These are phyloP conservation scores for Cygnus atratus DNA, from an alignment of 2,113 vertebrate genomes.

Conservation along the genomic window DNA sequence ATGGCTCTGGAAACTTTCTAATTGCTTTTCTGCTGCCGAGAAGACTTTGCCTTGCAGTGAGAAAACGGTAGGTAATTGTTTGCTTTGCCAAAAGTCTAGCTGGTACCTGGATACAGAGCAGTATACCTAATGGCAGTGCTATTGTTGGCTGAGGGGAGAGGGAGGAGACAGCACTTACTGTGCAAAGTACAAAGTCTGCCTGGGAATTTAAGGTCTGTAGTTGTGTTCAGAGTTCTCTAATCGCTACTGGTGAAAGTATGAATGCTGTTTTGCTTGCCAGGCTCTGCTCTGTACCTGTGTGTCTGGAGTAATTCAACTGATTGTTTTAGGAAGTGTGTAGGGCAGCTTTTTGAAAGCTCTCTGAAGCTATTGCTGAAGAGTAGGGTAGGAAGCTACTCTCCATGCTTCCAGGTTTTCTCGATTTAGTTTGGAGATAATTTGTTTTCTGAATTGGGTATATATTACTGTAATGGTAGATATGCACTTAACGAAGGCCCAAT, in stretches of 20 bases:
- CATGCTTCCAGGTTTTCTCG: neutral
- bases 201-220: neutral
- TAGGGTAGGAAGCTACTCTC: neutral
- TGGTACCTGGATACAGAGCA: neutral
- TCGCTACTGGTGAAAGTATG: neutral
- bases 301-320: neutral
- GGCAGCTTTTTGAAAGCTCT: neutral
- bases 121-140: neutral
- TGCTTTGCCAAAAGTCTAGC: neutral
- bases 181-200: neutral
- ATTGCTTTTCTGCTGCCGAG: constrained; percentile 89
- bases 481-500: neutral
- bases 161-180: neutral
- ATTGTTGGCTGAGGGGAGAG: neutral
- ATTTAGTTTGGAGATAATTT: neutral
- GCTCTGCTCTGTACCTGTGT: neutral
- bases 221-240: neutral
- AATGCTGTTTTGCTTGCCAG: neutral
- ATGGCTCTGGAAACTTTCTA: constrained; percentile 91
- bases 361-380: neutral
- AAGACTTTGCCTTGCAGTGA: constrained; percentile 75
- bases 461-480: neutral
- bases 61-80: constrained; percentile 85
- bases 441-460: neutral
- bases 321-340: neutral